Percentiles rank a stretch among this genome's conserved stretches.
Evolutionary conservation across 2,797 vertebrate species (phyloP).

Genomic region (Lateolabrax maculatus): DNA sequence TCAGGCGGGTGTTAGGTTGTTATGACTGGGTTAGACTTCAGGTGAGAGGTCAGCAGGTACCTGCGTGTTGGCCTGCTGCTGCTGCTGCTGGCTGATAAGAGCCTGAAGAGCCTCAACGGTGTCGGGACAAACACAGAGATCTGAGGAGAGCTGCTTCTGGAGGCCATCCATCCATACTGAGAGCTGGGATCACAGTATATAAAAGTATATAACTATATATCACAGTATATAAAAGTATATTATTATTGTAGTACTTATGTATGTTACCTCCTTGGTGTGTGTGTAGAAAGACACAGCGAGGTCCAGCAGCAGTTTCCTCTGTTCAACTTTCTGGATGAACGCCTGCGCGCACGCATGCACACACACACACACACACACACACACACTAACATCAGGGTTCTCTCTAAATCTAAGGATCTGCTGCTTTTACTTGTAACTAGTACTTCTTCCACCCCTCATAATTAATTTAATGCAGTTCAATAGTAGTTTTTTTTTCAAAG

Average conservation of each 20-base stretch:
- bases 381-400: not conserved
- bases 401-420: no score
- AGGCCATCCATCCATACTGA: slow-evolving; percentile 99
- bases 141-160: slow-evolving; percentile 92
- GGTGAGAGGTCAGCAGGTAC: slow-evolving; percentile 49
- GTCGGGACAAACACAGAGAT: slow-evolving; percentile 93
- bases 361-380: slow-evolving; percentile 10
- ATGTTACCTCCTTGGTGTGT: slow-evolving; percentile 96
- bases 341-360: slow-evolving; percentile 81
- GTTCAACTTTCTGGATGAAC: slow-evolving; percentile 96
- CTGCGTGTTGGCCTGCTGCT: slow-evolving; percentile 96
- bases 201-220: not conserved
- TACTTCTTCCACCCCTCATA: no score
- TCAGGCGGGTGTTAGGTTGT: slow-evolving; percentile 51
- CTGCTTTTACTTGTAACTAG: no score
- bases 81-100: slow-evolving; percentile 96
- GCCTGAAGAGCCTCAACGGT: slow-evolving; percentile 96
- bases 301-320: slow-evolving; percentile 96
- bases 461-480: not conserved
- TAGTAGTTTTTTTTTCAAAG: no score
- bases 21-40: slow-evolving; percentile 36
- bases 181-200: slow-evolving; percentile 79
- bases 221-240: not conserved
- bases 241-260: no score
- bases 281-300: slow-evolving; percentile 99